Evolutionary conservation across 2,888 invertebrate genomes (phyloP).

Genomic region (Eupithecia tripunctaria): DNA sequence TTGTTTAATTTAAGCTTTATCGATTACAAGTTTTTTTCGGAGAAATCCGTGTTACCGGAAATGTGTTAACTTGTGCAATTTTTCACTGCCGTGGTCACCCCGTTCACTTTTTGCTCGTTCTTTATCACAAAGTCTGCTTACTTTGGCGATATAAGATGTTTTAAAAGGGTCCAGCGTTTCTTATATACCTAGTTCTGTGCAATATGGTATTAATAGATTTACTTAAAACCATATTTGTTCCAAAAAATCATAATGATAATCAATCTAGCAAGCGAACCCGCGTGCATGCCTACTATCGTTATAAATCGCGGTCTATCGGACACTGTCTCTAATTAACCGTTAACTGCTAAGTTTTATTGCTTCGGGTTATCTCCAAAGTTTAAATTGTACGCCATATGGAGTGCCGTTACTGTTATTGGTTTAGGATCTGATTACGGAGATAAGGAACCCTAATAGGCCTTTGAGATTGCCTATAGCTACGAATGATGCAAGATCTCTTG

Average conservation of each 20-base stretch:
- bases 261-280: conserved; percentile 25
- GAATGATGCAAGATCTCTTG: neutral
- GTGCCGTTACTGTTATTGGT: conserved; percentile 64
- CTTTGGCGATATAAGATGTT: neutral
- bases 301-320: conserved; percentile 66
- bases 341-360: conserved; percentile 77
- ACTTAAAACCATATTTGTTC: neutral
- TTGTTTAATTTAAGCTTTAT: too few relatives aligned
- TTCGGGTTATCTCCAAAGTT: conserved; percentile 75
- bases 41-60: neutral
- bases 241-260: neutral
- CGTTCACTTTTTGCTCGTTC: neutral
- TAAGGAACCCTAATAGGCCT: conserved; percentile 21
- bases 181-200: too few relatives aligned
- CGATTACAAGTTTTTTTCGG: neutral
- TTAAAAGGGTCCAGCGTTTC: too few relatives aligned
- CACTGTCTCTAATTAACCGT: conserved; percentile 78
- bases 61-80: neutral
- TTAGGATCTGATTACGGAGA: conserved; percentile 52
- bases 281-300: conserved; percentile 26
- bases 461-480: conserved; percentile 12
- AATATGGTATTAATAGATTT: neutral
- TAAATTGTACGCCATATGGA: conserved; percentile 74
- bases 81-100: neutral
- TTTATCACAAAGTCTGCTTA: neutral